Evolutionary conservation across 1,140 invertebrate genomes (phyloP).

Genomic region (Lepidurus arcticus): DNA sequence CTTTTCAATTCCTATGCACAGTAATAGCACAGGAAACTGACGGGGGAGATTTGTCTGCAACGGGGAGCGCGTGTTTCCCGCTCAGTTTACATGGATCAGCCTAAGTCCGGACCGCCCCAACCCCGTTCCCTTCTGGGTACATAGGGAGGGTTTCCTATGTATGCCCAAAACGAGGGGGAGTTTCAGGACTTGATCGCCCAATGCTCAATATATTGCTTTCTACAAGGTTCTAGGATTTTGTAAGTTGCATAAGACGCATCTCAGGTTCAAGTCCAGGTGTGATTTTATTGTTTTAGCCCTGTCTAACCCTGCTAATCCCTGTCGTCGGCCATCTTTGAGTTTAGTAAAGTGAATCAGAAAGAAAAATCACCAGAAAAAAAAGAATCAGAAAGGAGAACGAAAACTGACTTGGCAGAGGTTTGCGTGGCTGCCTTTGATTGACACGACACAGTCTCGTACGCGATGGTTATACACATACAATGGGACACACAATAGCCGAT

Average conservation of each 20-base stretch:
- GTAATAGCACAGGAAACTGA: not conserved
- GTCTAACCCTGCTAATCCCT: too few relatives aligned
- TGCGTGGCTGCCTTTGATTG: not conserved
- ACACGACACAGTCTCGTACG: slow-evolving; percentile 6
- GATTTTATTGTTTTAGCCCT: too few relatives aligned
- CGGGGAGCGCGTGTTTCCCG: not conserved
- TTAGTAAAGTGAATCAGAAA: too few relatives aligned
- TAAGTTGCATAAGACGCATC: not conserved
- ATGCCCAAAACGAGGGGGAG: too few relatives aligned
- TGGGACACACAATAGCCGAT: not conserved
- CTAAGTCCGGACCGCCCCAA: not conserved
- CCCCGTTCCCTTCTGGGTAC: not conserved
- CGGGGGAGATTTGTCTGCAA: not conserved
- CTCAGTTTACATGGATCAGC: not conserved
- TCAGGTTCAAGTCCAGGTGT: not conserved
- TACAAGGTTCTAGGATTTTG: not conserved
- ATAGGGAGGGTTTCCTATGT: not conserved
- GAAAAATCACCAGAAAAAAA: too few relatives aligned
- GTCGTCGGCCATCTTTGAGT: too few relatives aligned
- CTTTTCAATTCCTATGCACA: not conserved
- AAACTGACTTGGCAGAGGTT: not conserved
- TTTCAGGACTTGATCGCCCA: not conserved
- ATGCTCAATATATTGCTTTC: not conserved
- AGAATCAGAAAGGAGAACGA: too few relatives aligned
- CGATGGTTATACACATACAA: not conserved